Percentiles rank a stretch among this genome's conserved stretches.
phyloP scores from a whole-genome alignment of 1,140 invertebrate genomes.

The Steinernema khuongi region DNA sequence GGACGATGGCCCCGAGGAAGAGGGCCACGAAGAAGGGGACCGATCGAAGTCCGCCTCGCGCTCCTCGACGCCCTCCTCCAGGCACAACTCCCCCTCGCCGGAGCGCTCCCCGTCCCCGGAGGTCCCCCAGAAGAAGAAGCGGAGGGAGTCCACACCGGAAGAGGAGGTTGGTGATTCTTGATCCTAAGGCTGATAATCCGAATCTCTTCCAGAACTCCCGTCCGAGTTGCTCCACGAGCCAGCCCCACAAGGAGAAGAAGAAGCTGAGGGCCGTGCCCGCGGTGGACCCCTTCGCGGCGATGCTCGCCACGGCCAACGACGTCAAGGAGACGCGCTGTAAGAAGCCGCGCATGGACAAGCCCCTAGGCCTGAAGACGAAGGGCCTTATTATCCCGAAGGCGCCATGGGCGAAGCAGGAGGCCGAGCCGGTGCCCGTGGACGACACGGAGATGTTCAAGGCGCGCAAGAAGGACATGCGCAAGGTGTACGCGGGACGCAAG shows the following conservation, averaged over 20 bases:
- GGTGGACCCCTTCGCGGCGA: neutral
- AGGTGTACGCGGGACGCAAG: neutral
- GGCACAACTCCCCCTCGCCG: neutral
- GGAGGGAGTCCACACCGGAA: neutral
- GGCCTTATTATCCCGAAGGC: neutral
- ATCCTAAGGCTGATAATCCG: neutral
- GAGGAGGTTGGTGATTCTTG: neutral
- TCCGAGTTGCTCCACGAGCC: neutral
- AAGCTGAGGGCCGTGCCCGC: neutral
- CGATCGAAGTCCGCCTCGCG: neutral
- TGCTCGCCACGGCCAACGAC: neutral
- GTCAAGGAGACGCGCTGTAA: neutral
- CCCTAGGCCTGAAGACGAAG: neutral
- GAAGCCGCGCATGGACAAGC: neutral
- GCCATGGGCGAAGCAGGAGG: neutral
- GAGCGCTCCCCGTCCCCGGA: neutral
- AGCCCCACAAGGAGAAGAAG: neutral
- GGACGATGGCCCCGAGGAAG: neutral
- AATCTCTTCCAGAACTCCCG: neutral
- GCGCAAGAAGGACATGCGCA: neutral
- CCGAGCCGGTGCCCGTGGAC: neutral
- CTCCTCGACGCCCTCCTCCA: neutral
- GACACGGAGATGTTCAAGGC: constrained; percentile 3
- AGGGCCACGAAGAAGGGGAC: neutral
- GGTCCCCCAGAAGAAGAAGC: constrained; percentile 3